phyloP scores from a whole-genome alignment of 2,797 vertebrate species.

The Strix occidentalis region DNA sequence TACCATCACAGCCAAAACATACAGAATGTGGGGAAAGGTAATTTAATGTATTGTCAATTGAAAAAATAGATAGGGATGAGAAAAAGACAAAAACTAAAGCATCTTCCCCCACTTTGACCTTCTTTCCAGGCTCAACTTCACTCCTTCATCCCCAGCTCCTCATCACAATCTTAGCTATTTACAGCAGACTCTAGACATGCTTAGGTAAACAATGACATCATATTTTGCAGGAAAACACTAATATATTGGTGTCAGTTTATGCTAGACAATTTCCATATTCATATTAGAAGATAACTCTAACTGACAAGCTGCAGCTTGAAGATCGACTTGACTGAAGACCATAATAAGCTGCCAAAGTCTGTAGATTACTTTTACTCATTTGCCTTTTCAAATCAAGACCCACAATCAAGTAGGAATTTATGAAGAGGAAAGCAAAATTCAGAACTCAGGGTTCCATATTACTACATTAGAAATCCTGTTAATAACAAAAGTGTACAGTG shows the following conservation, averaged over 20 bases:
- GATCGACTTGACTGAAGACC: background rate
- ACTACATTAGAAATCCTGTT: background rate
- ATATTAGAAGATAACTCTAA: background rate
- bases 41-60: background rate
- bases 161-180: background rate
- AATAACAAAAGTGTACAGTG: background rate
- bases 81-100: background rate
- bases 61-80: background rate
- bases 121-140: background rate
- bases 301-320: background rate
- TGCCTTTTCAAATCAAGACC: background rate
- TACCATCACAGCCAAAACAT: background rate
- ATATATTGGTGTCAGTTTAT: background rate
- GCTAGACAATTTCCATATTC: background rate
- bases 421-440: background rate
- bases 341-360: background rate
- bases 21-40: background rate
- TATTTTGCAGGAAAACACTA: background rate
- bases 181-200: background rate
- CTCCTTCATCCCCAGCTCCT: background rate
- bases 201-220: background rate
- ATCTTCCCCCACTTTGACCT: rapidly evolving
- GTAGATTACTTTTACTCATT: background rate
- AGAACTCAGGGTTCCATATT: background rate
- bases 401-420: background rate